Base-by-base conservation (phyloP, 92 coral and sea anemone species). In the Phymanthus crucifer region DNA sequence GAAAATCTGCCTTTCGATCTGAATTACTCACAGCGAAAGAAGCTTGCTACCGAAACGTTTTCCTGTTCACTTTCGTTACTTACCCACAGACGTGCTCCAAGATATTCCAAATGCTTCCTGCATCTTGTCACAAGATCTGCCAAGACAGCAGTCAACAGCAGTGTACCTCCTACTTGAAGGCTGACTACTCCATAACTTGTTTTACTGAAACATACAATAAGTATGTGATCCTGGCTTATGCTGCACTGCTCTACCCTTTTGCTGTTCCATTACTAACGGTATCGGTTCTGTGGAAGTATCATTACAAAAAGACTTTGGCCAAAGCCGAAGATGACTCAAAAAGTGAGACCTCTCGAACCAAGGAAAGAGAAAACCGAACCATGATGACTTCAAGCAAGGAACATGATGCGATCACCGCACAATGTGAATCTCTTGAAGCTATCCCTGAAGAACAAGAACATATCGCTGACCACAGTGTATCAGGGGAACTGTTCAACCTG, bases 41-140 rank as follows among this genome's bases (percentile, higher is more conserved):
- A 72, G n/a, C n/a, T n/a, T n/a, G n/a, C n/a, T n/a, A n/a, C n/a
- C n/a, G n/a, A n/a, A n/a, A n/a, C n/a, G n/a, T 84, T 71, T 80
- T 90, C 68, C 50, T 90, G 57, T 75, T 87, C 40, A 67, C 75
- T 23, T 89, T 89, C 34, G 76, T 89, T 18, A 86, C 88, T 14
- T 89, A 86, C 46, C 90, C 90, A 23, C 80, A 85, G 66, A 89
- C 93, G 1, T 77, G 93, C 80, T 76, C 90, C 2, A 66, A 72
- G 29, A 86, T 89, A 29, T 68, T 83, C 37, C 86, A 83, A 52
- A 87, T 80, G 19, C 74, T 86, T 14, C 71, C 71, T 31, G 50
- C 50, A 45, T 11, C 50, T 45, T 45, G 50, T 45, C 50, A 45
- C 4, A 45, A 45, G 50, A 45, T 34, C 12, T 89, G 93, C 64